Base-by-base conservation (phyloP, 64 coral and sea anemone genomes). In the Pocillopora damicornis region DNA sequence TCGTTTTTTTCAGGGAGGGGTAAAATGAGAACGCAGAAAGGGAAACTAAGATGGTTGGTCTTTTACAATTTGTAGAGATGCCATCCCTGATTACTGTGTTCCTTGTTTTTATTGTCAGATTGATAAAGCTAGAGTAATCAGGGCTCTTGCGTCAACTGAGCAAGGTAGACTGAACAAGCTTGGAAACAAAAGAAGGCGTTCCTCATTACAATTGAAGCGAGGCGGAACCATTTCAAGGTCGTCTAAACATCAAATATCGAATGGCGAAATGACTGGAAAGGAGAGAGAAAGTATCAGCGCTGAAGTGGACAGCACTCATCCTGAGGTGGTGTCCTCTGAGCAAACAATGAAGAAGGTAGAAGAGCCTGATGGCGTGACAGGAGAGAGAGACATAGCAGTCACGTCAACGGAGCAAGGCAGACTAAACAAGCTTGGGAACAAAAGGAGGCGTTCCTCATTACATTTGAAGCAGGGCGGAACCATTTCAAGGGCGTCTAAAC, bases 131-230 rank as follows among this genome's bases (percentile, higher is more conserved):
- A 73, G 51, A 56, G 42, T 17, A 57, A 4, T 58, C 20, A 85
- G 42, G 26, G 65, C 64, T 72, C 22, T 85, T 2, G 25, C 58
- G 81, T 73, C 81, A 25, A 11, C 17, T 22, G 64, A 68, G 51
- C 81, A 71, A 63, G 35, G 81, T 0, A 85, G 81, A 57, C 81
- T 58, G 38, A 85, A 63, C 72, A n/a, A 56, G 15, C 17, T 42
- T 58, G 65, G 63, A 13, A 85, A n/a, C 81, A 85, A 85, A 85
- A 73, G 22, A 63, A 63, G 81, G 15, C 42, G 81, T 37, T 58
- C 81, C 5, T 85, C 81, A 1, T 5, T 85, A 26, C 22, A 85
- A 11, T 22, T 85, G 42, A 42, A 73, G 22, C 63, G 65, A 10
- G 58, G 81, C 15, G 81, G 81, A 59, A 73, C 81, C 9, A 81